Evolutionary conservation across 1,140 invertebrate genomes (phyloP), one percentile per base, ranked within the genome.

Genomic region (Caenorhabditis brenneri): DNA sequence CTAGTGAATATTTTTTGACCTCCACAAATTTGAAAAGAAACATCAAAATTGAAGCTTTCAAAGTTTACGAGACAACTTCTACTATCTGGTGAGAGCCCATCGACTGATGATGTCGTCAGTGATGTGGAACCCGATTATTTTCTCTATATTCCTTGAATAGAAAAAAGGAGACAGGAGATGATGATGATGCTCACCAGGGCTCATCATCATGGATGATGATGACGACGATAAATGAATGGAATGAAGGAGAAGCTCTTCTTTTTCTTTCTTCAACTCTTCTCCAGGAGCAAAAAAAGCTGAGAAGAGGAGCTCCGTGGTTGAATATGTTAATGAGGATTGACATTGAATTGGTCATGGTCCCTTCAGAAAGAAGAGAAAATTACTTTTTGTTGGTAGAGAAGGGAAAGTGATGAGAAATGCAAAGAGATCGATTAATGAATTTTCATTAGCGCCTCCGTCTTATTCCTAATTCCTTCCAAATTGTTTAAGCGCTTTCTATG

Each of bases 301-400:
- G 29, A 29, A 29, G 53, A 27, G 22, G 12, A 15, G n/a, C 58
- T 10, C 36, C 65, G 29, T 31, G 65, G 19, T 74, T 74, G 65
- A 74, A 74, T 74, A 74, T 74, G 65, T 74, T 74, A 74, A 74
- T 74, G 65, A 74, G 36, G 65, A n/a, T 74, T 74, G 65, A 74
- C 65, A 74, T 74, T 39, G 36, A 42, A 74, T 42, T 74, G 36
- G 65, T n/a, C 33, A 19, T 42, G 5, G 5, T 42, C 39, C 39
- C 39, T 12, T 42, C 39, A 6, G 5, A 6, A 5, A 42, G 12
- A 6, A 42, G n/a, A n/a, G 36, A 31, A 74, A 74, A 74, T 42
- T 46, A 42, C 19, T 42, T 74, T 74, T 0, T 22, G 10, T 7
- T 15, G 31, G 36, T 3, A 36, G 7, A 65, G 31, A 33, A 36